A percentile compares a stretch with the other conserved stretches of the same genome.
These are phyloP conservation scores for Apteryx mantelli DNA, from an alignment of 2,113 vertebrate genomes.

Conservation along the genomic window DNA sequence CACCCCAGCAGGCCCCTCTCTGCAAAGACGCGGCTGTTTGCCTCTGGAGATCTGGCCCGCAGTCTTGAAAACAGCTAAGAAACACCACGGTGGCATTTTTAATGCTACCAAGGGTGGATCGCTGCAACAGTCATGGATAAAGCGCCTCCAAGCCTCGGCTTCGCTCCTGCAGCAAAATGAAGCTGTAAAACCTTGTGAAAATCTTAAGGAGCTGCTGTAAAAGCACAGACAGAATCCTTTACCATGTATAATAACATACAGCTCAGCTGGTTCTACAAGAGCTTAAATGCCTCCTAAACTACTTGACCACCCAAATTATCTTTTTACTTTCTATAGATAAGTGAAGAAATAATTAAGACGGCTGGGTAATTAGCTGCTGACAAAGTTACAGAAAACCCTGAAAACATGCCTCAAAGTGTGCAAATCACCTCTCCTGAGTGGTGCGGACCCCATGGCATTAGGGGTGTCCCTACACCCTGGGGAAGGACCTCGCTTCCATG, in stretches of 20 bases:
- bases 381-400: background rate
- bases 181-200: background rate
- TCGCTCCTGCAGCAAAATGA: background rate
- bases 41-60: background rate
- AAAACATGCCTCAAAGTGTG: background rate
- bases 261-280: background rate
- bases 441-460: background rate
- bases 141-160: background rate
- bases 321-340: background rate
- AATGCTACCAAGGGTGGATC: background rate
- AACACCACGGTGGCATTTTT: background rate
- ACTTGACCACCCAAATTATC: background rate
- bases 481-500: too few species aligned
- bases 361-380: background rate
- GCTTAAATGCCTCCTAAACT: background rate
- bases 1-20: background rate
- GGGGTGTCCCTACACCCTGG: too few species aligned
- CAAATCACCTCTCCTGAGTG: background rate
- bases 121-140: background rate
- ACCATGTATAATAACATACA: rapidly evolving
- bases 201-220: background rate
- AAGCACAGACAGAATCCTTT: background rate
- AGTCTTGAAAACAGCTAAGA: background rate
- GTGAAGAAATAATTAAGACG: background rate
- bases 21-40: background rate